Conservation (phyloP, 2,888 invertebrate genomes). For the Cephus pygmeus region DNA sequence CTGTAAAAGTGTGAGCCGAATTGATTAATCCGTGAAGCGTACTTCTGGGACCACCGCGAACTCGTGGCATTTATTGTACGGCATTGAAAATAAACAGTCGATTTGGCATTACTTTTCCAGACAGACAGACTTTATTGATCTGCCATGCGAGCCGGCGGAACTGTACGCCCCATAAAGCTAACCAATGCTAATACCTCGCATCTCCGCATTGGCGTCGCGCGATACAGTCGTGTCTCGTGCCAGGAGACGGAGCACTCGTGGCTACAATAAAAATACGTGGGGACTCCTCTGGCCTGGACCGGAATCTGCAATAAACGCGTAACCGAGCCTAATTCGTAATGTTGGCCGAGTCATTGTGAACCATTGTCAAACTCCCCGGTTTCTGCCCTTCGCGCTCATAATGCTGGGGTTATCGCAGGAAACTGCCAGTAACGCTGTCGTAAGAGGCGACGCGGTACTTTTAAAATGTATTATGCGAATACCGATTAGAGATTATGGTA, state of each 20-base stretch:
- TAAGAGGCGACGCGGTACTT: conserved; percentile 42
- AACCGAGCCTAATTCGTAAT: conserved; percentile 65
- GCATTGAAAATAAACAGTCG: conserved; percentile 45
- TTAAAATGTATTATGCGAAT: conserved; percentile 27
- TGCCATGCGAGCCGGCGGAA: conserved; percentile 57
- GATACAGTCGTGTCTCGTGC: conserved; percentile 1
- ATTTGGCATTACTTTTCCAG: conserved; percentile 61
- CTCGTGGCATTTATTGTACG: conserved; percentile 31
- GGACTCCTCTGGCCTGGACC: conserved; percentile 53
- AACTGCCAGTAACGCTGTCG: conserved; percentile 58
- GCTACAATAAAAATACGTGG: conserved; percentile 32
- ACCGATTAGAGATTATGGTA: conserved; percentile 5
- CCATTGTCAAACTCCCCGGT: conserved; percentile 38
- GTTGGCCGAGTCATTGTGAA: conserved; percentile 53
- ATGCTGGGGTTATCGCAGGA: conserved; percentile 57
- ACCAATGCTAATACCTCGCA: conserved; percentile 71
- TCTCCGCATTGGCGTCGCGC: conserved; percentile 59
- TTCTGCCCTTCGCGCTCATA: conserved; percentile 37
- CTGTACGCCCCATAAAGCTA: conserved; percentile 73
- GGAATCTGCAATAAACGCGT: conserved; percentile 64
- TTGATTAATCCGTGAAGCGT: not conserved
- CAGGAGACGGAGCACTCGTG: not conserved
- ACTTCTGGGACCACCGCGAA: conserved; percentile 9
- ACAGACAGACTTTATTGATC: conserved; percentile 63
- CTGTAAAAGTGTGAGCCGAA: not conserved